Base-by-base conservation (phyloP, 2,888 invertebrate species). In the Cerastis leucographa region DNA sequence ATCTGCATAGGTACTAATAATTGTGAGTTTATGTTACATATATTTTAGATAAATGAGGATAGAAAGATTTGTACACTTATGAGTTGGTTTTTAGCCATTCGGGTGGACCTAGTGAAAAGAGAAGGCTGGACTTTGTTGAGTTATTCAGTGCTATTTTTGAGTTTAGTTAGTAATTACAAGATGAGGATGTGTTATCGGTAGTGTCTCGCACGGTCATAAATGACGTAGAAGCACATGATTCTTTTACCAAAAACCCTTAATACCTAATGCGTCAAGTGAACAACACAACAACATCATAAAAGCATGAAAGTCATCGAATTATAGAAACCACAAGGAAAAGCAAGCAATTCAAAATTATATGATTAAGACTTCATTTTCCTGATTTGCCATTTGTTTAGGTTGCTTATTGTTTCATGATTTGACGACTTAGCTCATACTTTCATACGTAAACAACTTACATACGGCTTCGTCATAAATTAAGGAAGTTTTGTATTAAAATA, bases 311-410 rank as follows among this genome's bases (percentile, higher is more conserved):
- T 71, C 71, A 84, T 70, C 7, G n/a, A 44, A 51, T 44, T 54
- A 66, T 54, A 62, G n/a, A 85, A 81, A 71, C 82, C 76, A 67
- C 40, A 64, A 67, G 72, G 61, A 83, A 86, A 73, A 56, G 12
- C 44, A 12, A 6, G 0, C 11, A 51, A 40, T 6, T 51, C 25
- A 42, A 25, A 35, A 12, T 35, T 12, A 19, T 54, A 74, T 56
- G 62, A 46, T 46, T 25, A 29, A n/a, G 2, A 19, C 14, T 22
- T 29, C 46, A 40, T 54, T 78, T 78, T 67, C 84, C 84, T 78
- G 22, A 67, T 51, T 61, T 44, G 17, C 40, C 12, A 8, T 51
- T 76, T n/a, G 19, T 56, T 64, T 29, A n/a, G 7, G 44, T 61
- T 61, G n/a, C 14, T 40, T 22, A 42, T 25, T 22, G 19, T 59